Percentiles rank a stretch among this genome's conserved stretches.
Conservation (phyloP, 2,888 invertebrate genomes). For the Panopea generosa region DNA sequence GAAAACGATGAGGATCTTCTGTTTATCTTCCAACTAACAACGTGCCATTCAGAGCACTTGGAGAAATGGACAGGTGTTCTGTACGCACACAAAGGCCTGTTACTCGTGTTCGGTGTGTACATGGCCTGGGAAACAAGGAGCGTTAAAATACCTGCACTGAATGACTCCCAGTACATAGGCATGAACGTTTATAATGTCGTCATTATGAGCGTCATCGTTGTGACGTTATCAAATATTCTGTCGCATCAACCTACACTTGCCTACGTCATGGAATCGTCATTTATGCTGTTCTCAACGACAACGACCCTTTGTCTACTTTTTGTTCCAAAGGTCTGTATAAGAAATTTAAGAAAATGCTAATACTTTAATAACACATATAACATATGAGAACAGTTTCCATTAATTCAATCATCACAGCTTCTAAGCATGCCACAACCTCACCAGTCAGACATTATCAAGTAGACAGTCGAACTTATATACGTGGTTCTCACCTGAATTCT, state of each 20-base stretch:
- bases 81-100: constrained; percentile 95
- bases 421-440: no score
- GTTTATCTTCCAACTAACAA: constrained; percentile 90
- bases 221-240: constrained; percentile 94
- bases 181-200: constrained; percentile 97
- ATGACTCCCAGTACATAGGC: constrained; percentile 96
- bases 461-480: no score
- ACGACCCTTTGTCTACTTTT: constrained; percentile 94
- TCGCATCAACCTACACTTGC: constrained; percentile 87
- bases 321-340: constrained; percentile 90
- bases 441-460: no score
- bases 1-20: constrained; percentile 81
- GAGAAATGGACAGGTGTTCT: constrained; percentile 95
- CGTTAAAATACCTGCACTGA: constrained; percentile 95
- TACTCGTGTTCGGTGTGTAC: constrained; percentile 95
- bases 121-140: constrained; percentile 96
- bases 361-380: no score
- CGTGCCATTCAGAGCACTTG: constrained; percentile 94
- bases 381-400: no score
- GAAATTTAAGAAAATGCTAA: no score
- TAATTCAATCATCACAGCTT: no score
- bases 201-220: constrained; percentile 94
- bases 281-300: constrained; percentile 94
- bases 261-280: constrained; percentile 89
- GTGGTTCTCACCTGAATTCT: no score